Evolutionary conservation across 1,140 invertebrate species (phyloP), one percentile per base, ranked within the genome.

Genomic region (Myzus persicae): DNA sequence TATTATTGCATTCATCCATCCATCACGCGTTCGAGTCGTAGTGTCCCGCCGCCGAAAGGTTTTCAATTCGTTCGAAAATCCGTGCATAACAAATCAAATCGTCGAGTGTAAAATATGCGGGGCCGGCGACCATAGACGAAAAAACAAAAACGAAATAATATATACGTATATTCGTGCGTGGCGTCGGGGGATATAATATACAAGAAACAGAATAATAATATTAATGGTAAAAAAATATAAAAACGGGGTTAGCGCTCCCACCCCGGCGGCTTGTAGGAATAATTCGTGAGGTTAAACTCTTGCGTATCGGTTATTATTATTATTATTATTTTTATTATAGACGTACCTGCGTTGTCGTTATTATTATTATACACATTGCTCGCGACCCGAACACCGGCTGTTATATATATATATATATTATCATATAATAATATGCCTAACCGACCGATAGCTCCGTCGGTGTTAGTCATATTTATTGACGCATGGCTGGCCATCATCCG

Each of bases 61-160:
- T 90, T 82, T 92, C 67, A 36, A 82, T 48, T 93, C 81, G 91
- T 91, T 91, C 76, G 90, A 26, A 93, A 84, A 51, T 54, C 91
- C 91, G 91, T 93, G 91, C 91, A 93, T 93, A 93, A 93, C 91
- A 93, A 93, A 93, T 93, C 81, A 51, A 84, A 85, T 54, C 81
- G 24, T 84, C 81, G 36, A 93, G 81, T 93, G 46, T 93, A 93
- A 92, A 85, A 93, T 93, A 42, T 85, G 90, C 90, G 90, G 59
- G 40, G 59, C 59, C 59, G n/a, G 90, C 31, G 81, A 42, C 42
- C 26, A 20, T 42, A 67, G 38, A 59, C 46, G 18, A 89, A 51
- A 88, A 89, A 89, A 89, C 46, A 0, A 82, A 82, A 82, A 38
- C 81, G 81, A 82, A 82, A 82, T 40, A 26, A 26, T 26, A 82